Evolutionary conservation across 2,888 invertebrate species (phyloP), one percentile per base, ranked within the genome.

Genomic region (Lasius platythorax): DNA sequence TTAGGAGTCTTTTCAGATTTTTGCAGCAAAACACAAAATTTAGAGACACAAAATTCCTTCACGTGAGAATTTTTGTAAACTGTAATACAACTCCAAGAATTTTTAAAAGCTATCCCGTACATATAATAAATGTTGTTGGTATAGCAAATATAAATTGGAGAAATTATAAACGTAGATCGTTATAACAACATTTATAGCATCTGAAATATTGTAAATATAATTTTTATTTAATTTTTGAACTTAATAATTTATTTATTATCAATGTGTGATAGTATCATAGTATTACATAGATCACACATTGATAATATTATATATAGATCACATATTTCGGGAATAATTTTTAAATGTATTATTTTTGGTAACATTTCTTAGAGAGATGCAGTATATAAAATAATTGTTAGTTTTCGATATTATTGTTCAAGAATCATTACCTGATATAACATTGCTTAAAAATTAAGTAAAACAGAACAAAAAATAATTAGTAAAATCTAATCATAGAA

Each of bases 401-500:
- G 3, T 61, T 73, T 74, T 63, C n/a, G 18, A 46, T 15, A 46
- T 30, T 64, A 5, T 0, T 75, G 15, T 46, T 43, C 15, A 66
- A 53, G 53, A 50, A 50, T 50, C 18, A 50, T 50, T 50, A 12
- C 40, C 11, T 56, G 30, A 56, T 40, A 40, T 40, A 30, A 33
- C 8, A 66, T 40, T 23, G 64, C 61, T 63, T 63, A n/a, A 63
- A 46, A 53, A 33, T 63, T 43, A 46, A 74, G 6, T 63, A n/a
- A 28, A 12, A 74, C 12, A 50, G 15, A 64, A 46, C 18, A 67
- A 40, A 58, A 56, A 58, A 37, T 15, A 53, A 58, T 30, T 40
- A 8, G n/a, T 58, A 50, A 50, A 50, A n/a, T 50, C 8, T 50
- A 50, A 50, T 67, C 6, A 43, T 23, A 76, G 56, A 68, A 78